Evolutionary conservation across 1,140 invertebrate species (phyloP), one percentile per base, ranked within the genome.

Genomic region (Drosophila kepulauana): DNA sequence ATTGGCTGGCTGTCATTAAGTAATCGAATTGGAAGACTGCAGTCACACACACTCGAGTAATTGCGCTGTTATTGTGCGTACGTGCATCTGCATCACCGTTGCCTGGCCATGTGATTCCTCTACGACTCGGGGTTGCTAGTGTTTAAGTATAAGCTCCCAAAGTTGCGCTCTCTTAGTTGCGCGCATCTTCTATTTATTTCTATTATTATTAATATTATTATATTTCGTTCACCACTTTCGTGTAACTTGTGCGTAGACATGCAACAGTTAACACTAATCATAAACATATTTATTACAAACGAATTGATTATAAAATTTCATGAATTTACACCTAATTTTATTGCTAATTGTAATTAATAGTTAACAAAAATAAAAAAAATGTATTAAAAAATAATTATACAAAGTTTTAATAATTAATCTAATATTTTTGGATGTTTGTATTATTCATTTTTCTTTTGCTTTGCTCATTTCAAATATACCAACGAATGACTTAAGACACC

Each of bases 61-160:
- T 69, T 77, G 61, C 61, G 64, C 77, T 70, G 71, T 70, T 67
- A 66, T 63, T 13, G 41, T 43, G 38, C 38, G 38, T 43, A n/a
- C 41, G 80, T 76, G 72, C 64, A 58, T 71, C 57, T 62, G 67
- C 43, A 74, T 62, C 64, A 58, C 58, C 64, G 69, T 71, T 67
- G 82, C 78, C 72, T 73, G 75, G 89, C 88, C 88, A 91, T 91
- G 86, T 90, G 86, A 90, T 87, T 90, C 82, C 87, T 90, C 76
- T 91, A 80, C 84, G 78, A 89, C 88, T 91, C 88, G 88, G 88
- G 88, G 88, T 91, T 88, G 88, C 71, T 91, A 91, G 88, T 80
- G 76, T 85, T 75, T 91, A 91, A 91, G 86, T 63, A 43, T 33
- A 77, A 73, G 72, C 58, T 62, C 48, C 16, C n/a, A 43, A 43